Evolutionary conservation across 2,888 invertebrate genomes (phyloP), one percentile per base, ranked within the genome.

Genomic region (Macrophya alboannulata): DNA sequence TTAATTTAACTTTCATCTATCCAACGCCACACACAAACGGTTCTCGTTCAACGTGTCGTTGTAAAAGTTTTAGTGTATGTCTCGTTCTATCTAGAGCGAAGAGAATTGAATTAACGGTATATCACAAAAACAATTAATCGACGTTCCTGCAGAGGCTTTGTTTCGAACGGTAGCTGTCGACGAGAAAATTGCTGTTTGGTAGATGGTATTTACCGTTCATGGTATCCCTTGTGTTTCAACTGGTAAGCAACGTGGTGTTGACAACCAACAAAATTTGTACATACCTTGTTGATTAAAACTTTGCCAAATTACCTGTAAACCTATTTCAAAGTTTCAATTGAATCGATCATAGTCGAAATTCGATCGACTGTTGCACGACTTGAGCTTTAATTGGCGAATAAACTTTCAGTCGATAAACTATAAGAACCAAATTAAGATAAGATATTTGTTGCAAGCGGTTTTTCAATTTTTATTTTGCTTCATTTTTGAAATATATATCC

Each of bases 91-190:
- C 43, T 62, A 15, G 62, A 81, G n/a, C 62, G 25, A 43, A 17
- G n/a, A 37, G 81, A 21, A 62, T 40, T 21, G 59, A 62, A 81
- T 59, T 59, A 81, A 81, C 81, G 81, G 81, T 21, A 51, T 21
- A 51, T 81, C 40, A 81, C 17, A 81, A 17, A 25, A 77, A 37
- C 31, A 77, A 77, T 77, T 77, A 77, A 77, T 31, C 51, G 17
- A 51, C 55, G 77, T 77, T 31, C 31, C n/a, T n/a, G n/a, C 51
- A 43, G n/a, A 43, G 45, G 77, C 77, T 48, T 77, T 17, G 37
- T 8, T 37, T n/a, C 31, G 25, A 81, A 81, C 79, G 62, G 43
- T 37, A 62, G 81, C 6, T 55, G 55, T 81, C 51, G 43, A 43
- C 37, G 31, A 15, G 81, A 37, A 31, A 17, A 37, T 51, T 43